phyloP scores from a whole-genome alignment of 2,113 vertebrate species.

The Tychaedon coryphoeus region DNA sequence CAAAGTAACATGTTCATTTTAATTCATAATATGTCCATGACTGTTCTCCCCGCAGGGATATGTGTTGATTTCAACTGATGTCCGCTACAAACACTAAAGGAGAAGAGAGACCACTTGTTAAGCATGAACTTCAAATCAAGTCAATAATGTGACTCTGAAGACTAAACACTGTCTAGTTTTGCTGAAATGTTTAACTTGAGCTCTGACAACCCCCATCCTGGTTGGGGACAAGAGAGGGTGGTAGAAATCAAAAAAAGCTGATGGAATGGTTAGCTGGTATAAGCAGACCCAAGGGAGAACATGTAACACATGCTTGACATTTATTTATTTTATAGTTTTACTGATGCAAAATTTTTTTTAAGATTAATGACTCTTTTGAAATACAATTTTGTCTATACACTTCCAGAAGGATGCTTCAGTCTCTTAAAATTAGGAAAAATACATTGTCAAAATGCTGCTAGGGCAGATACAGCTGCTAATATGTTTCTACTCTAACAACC shows the following conservation, averaged over 20 bases:
- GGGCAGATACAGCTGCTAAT: background rate
- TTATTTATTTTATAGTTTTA: slow-evolving; percentile 4
- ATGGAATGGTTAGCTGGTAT: background rate
- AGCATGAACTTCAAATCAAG: background rate
- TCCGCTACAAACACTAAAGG: slow-evolving; percentile 47
- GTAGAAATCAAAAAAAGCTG: background rate
- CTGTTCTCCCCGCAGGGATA: slow-evolving; percentile 47
- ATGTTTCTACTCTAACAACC: background rate
- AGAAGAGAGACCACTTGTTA: background rate
- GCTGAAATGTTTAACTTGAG: background rate
- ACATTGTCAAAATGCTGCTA: background rate
- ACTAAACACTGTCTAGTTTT: background rate
- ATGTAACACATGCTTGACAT: background rate
- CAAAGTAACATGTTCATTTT: background rate
- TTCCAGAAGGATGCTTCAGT: background rate
- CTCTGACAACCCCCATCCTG: background rate
- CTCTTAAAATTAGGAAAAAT: background rate
- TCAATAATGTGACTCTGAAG: background rate
- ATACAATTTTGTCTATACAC: slow-evolving; percentile 50
- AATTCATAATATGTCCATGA: background rate
- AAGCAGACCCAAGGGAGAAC: background rate
- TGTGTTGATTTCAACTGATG: slow-evolving; percentile 66
- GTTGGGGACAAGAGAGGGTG: rapidly evolving
- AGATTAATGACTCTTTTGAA: slow-evolving; percentile 16
- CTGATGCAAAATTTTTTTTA: background rate